Evolutionary conservation across 2,888 invertebrate species (phyloP).

Genomic region (Coelopa pilipes): DNA sequence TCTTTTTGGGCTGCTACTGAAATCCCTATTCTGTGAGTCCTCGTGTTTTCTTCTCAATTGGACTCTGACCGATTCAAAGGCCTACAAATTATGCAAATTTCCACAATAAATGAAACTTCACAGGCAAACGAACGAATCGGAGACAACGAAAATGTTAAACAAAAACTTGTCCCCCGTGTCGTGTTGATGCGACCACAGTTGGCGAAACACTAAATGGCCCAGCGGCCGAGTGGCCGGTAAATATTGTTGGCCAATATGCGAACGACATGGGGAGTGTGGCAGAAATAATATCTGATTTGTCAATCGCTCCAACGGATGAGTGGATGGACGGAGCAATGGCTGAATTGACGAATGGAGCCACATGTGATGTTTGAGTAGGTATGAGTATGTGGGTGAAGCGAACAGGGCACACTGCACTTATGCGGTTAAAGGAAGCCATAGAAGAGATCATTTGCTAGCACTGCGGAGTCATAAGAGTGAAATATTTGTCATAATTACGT

Average conservation of each 20-base stretch:
- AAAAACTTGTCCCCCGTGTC: slow-evolving; percentile 1
- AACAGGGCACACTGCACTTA: background rate
- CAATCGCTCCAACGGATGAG: background rate
- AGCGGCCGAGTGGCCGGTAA: slow-evolving; percentile 2
- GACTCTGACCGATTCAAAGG: background rate
- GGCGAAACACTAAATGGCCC: slow-evolving; percentile 33
- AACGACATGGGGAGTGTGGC: background rate
- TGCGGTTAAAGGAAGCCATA: background rate
- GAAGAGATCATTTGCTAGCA: no score
- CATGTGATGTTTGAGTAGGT: background rate
- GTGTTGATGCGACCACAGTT: slow-evolving; percentile 30
- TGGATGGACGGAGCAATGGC: background rate
- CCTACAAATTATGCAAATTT: slow-evolving; percentile 5
- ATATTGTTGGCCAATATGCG: slow-evolving; percentile 24
- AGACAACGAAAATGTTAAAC: background rate
- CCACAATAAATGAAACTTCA: background rate
- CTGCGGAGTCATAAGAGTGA: no score
- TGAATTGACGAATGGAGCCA: background rate
- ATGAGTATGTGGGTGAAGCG: no score
- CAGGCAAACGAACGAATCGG: no score
- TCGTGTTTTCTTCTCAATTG: no score
- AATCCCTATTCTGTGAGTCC: no score
- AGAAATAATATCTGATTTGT: slow-evolving; percentile 15
- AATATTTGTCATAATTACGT: no score
- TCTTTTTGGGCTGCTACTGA: background rate